Evolutionary conservation across 2,113 vertebrate genomes (phyloP).

Genomic region (Gymnorhina tibicen): DNA sequence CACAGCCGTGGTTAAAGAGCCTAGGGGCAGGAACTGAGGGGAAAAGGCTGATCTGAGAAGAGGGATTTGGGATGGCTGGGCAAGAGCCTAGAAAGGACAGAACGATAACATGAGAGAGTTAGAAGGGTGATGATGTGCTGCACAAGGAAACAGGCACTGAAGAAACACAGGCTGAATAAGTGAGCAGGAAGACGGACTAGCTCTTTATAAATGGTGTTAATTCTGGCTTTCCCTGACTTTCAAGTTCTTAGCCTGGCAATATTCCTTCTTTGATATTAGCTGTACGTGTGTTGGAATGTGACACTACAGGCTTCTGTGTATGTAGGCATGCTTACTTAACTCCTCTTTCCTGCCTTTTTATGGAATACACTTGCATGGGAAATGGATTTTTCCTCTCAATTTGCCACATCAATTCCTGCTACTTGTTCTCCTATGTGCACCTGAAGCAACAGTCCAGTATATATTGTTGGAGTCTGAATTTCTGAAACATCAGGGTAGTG

Average conservation of each 20-base stretch:
- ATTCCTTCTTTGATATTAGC: not conserved
- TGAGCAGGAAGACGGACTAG: not conserved
- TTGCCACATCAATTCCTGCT: not conserved
- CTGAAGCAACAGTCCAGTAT: not conserved
- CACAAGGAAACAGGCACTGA: not conserved
- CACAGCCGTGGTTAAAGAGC: not conserved
- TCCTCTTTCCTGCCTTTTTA: not conserved
- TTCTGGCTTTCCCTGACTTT: constrained; percentile 1
- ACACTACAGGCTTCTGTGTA: not conserved
- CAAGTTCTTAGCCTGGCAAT: not conserved
- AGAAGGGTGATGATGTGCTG: not conserved
- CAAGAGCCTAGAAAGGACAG: not conserved
- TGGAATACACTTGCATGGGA: not conserved
- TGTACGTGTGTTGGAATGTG: not conserved
- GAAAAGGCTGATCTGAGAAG: not conserved
- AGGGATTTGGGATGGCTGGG: not conserved
- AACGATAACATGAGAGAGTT: not conserved
- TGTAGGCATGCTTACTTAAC: not conserved
- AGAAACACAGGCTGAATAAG: not conserved
- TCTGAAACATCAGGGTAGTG: not conserved
- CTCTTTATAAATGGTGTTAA: not conserved
- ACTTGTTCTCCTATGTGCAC: not conserved
- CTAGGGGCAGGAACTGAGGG: not conserved
- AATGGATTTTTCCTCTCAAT: not conserved
- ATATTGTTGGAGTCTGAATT: not conserved